Evolutionary conservation across 2,113 vertebrate species (phyloP), one percentile per base, ranked within the genome.

Genomic region (Petaurus breviceps): DNA sequence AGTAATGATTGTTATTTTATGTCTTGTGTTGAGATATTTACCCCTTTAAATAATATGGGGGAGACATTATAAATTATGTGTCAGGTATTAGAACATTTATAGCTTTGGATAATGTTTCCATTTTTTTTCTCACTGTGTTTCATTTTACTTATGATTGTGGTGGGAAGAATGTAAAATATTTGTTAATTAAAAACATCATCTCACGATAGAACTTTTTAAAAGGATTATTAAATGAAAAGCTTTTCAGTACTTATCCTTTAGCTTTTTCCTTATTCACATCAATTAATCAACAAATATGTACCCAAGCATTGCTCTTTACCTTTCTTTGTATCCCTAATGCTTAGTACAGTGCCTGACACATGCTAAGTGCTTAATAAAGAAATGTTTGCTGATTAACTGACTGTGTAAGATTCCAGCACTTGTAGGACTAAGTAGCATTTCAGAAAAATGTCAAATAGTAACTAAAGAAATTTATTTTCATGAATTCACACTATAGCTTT

Each of bases 1-100:
- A 99, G 99, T 99, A 95, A 97, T 84, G 89, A 31, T 97, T 93
- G 43, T 53, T 94, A 12, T 97, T 98, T 96, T 96, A 84, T 95
- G 50, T 96, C 90, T 97, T 96, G 26, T 51, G 16, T 93, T 89
- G 47, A 84, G 61, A 92, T 54, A 94, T 96, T 95, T 94, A 7
- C 93, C 84, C 91, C 47, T 90, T 7, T 90, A 96, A 94, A 95
- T 96, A 93, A 51, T 91, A 77, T 90, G 51, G 94, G n/a, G 92
- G 92, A 95, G 51, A 54, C 23, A 12, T 93, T 90, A 95, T 95
- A 95, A 77, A 92, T 96, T 92, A 24, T 96, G 55, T 25, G 93
- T 43, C 54, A 93, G 51, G 53, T 92, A 11, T 89, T 97, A 92
- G 90, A 96, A 84, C 43, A 96, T 93, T 92, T 26, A 68, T 91